Percentiles rank a stretch among this genome's conserved stretches.
Evolutionary conservation across 1,140 invertebrate species (phyloP).

Genomic region (Sitophilus oryzae): DNA sequence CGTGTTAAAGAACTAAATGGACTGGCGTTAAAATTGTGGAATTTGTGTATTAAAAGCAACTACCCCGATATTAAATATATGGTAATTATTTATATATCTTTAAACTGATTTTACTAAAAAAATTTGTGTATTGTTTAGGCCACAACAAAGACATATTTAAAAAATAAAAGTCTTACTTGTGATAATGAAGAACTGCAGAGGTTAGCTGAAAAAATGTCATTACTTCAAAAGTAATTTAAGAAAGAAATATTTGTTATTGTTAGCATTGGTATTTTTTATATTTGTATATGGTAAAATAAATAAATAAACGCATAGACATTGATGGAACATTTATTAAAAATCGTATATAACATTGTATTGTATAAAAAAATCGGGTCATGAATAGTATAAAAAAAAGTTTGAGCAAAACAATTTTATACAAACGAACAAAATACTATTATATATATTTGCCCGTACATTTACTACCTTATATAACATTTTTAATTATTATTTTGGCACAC

Average conservation of each 20-base stretch:
- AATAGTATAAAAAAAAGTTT: too few species aligned
- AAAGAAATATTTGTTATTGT: too few species aligned
- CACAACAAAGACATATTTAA: conserved; percentile 24
- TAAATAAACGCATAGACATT: neutral
- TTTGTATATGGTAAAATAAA: too few species aligned
- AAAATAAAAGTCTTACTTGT: conserved; percentile 8
- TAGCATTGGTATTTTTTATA: too few species aligned
- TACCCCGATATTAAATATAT: conserved; percentile 48
- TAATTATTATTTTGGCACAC: neutral
- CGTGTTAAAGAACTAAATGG: conserved; percentile 51
- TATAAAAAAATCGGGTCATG: conserved; percentile 1
- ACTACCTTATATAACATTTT: neutral
- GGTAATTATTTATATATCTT: conserved; percentile 30
- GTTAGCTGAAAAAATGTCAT: conserved; percentile 20
- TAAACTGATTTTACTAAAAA: conserved; percentile 7
- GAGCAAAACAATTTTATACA: too few species aligned
- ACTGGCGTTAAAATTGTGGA: conserved; percentile 74
- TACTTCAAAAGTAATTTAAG: conserved; percentile 2
- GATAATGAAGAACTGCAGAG: conserved; percentile 15
- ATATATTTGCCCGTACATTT: neutral
- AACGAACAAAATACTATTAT: too few species aligned
- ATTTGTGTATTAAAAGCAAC: conserved; percentile 60
- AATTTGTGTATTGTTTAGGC: conserved; percentile 18
- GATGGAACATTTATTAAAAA: conserved; percentile 1
- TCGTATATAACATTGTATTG: neutral